Evolutionary conservation across 2,888 invertebrate species (phyloP).

Genomic region (Abrostola tripartita): DNA sequence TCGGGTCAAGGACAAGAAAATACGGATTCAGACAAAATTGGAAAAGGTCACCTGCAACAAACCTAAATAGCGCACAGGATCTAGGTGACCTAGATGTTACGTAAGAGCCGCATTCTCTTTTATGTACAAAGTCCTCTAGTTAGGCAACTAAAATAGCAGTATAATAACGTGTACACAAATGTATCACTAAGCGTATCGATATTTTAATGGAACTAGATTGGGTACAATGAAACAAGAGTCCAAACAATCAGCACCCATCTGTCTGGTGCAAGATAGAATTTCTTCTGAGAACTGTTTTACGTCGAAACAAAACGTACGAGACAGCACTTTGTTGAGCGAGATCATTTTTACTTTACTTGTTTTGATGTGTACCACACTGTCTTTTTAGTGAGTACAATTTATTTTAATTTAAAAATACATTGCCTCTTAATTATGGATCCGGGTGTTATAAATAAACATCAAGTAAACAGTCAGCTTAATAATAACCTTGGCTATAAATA

Average conservation of each 20-base stretch:
- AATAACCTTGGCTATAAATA: background rate
- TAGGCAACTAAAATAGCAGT: constrained; percentile 28
- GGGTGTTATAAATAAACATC: constrained; percentile 9
- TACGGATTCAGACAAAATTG: constrained; percentile 20
- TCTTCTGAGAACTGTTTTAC: constrained; percentile 49
- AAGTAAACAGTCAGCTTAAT: background rate
- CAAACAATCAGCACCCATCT: constrained; percentile 60
- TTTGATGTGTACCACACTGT: constrained; percentile 21
- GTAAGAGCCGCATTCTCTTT: constrained; percentile 14
- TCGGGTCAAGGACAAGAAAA: constrained; percentile 7
- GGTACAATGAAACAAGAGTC: constrained; percentile 63
- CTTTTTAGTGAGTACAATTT: constrained; percentile 12
- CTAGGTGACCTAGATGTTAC: constrained; percentile 38
- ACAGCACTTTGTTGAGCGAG: constrained; percentile 37
- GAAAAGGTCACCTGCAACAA: constrained; percentile 24
- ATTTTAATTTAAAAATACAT: background rate
- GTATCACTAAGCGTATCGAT: constrained; percentile 60
- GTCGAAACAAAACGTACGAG: constrained; percentile 26
- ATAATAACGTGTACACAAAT: constrained; percentile 37
- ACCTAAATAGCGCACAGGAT: constrained; percentile 28
- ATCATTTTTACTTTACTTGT: constrained; percentile 28
- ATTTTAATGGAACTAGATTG: constrained; percentile 67
- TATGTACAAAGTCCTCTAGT: constrained; percentile 15
- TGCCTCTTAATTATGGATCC: constrained; percentile 8
- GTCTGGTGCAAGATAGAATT: constrained; percentile 51